phyloP scores from a whole-genome alignment of 2,113 vertebrate genomes.

The Sebastes schlegelii region DNA sequence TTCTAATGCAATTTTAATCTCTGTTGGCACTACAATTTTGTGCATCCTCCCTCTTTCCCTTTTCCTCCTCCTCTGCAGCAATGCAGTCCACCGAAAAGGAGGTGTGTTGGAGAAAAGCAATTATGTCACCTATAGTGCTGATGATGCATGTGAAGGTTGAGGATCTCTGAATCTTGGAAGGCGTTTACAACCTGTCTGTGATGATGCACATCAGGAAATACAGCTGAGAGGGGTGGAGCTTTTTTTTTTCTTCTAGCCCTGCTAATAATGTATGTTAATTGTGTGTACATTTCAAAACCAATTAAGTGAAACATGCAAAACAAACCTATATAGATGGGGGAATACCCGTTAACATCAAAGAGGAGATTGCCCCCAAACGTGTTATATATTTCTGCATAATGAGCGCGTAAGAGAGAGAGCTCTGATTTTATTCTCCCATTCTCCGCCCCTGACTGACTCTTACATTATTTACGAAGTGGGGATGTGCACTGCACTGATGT shows the following conservation, averaged over 20 bases:
- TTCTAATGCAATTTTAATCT: slow-evolving; percentile 27
- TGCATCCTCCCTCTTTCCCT: not conserved
- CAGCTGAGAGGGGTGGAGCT: not conserved
- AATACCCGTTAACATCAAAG: slow-evolving; percentile 1
- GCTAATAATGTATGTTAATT: slow-evolving; percentile 33
- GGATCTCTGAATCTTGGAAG: not conserved
- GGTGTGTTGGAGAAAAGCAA: slow-evolving; percentile 1
- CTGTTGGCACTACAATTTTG: not conserved
- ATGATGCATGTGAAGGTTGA: not conserved
- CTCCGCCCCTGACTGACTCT: slow-evolving; percentile 24
- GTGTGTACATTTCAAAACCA: slow-evolving; percentile 15
- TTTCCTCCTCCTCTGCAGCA: slow-evolving; percentile 25
- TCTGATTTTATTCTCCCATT: not conserved
- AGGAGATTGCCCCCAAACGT: not conserved
- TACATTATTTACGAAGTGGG: slow-evolving; percentile 62
- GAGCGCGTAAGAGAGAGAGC: not conserved
- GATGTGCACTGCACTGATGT: slow-evolving; percentile 20
- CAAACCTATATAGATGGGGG: not conserved
- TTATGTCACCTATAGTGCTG: not conserved
- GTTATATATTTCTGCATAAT: slow-evolving; percentile 8
- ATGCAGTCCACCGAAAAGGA: slow-evolving; percentile 3
- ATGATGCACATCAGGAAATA: not conserved
- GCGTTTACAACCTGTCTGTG: not conserved
- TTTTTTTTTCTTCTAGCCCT: not conserved
- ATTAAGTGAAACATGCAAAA: not conserved